phyloP scores from a whole-genome alignment of 2,113 vertebrate species.

The Struthio camelus region DNA sequence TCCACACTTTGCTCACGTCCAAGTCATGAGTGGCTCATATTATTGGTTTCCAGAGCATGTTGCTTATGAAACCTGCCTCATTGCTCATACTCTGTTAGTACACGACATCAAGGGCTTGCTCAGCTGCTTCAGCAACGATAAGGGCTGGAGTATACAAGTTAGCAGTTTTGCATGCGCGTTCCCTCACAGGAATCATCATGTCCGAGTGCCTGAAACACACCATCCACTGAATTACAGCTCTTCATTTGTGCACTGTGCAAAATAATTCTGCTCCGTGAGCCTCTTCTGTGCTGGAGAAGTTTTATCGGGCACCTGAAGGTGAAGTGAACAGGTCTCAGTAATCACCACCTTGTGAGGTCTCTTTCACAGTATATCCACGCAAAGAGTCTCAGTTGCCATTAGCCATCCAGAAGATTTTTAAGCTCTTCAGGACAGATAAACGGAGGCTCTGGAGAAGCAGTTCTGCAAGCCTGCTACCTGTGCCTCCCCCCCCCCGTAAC shows the following conservation, averaged over 20 bases:
- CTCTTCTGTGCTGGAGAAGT: neutral
- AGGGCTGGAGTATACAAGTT: neutral
- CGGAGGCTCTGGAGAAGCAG: accelerated
- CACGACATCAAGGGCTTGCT: accelerated
- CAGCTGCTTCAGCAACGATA: neutral
- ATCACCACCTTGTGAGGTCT: neutral
- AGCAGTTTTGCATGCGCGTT: neutral
- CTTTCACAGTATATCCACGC: neutral
- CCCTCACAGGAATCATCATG: neutral
- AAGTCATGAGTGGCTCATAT: neutral
- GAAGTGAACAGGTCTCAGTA: neutral
- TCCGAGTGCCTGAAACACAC: neutral
- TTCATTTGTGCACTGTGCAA: neutral
- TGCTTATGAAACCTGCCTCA: neutral
- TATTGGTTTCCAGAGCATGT: neutral
- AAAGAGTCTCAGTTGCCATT: neutral
- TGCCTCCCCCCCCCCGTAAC: neutral
- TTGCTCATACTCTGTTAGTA: neutral
- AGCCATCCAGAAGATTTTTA: neutral
- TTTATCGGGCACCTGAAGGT: accelerated
- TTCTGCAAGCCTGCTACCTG: accelerated
- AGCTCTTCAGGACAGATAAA: neutral
- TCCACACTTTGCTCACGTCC: neutral
- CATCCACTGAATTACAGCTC: neutral
- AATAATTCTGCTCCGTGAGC: neutral